These are phyloP conservation scores for Cacatua alba DNA, from an alignment of 2,113 vertebrate species.

Conservation along the genomic window DNA sequence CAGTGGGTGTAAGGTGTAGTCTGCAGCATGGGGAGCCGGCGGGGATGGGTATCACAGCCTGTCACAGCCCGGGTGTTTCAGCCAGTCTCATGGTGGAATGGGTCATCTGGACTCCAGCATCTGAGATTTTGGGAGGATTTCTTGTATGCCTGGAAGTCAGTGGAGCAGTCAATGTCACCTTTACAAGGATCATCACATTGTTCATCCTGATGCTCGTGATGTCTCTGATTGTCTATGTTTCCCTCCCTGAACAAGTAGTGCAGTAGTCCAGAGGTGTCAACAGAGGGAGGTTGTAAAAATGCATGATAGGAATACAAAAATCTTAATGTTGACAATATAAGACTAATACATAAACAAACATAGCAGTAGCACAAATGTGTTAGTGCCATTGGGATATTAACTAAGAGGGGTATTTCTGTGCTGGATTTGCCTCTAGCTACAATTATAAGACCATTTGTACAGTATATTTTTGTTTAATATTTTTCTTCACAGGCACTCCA, in stretches of 20 bases:
- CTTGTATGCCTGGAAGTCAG: background rate
- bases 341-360: background rate
- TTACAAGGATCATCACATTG: background rate
- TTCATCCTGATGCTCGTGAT: background rate
- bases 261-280: background rate
- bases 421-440: conserved; percentile 15
- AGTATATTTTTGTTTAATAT: conserved; percentile 35
- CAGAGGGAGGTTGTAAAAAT: background rate
- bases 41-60: background rate
- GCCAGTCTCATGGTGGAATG: background rate
- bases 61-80: background rate
- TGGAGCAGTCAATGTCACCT: background rate
- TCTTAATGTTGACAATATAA: background rate
- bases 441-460: conserved; percentile 38
- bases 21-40: fast-evolving
- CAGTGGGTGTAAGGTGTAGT: background rate
- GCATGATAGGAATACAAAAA: background rate
- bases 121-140: background rate
- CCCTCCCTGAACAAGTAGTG: background rate
- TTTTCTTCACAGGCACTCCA: conserved; percentile 1
- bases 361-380: background rate
- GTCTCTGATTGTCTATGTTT: background rate
- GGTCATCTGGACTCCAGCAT: background rate
- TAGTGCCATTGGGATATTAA: background rate
- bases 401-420: background rate